Evolutionary conservation across 2,113 vertebrate species (phyloP), one percentile per base, ranked within the genome.

Genomic region (Epinephelus moara): DNA sequence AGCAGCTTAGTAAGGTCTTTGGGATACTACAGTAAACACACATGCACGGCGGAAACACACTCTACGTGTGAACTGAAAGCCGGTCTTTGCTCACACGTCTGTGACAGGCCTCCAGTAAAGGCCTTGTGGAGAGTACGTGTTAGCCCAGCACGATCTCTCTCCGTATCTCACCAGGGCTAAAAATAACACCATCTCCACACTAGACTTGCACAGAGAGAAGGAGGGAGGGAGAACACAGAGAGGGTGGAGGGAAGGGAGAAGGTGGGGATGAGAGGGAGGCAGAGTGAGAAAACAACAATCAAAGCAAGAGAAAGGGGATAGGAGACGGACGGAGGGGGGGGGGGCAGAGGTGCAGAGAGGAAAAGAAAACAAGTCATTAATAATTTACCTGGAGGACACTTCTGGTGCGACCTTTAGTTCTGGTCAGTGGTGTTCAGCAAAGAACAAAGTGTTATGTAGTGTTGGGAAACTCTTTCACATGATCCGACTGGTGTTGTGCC

Each of bases 361-460:
- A 77, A 80, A 85, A 74, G 69, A 89, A 82, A 88, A 80, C 78
- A 88, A 84, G 69, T 67, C 86, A 89, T 94, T 87, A 92, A 94
- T 93, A 84, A 93, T 94, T 94, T 76, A 94, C 88, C 78, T 82
- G 37, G 57, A 76, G 85, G 84, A 88, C 81, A 78, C 76, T 82
- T 94, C 21, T 19, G 63, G 71, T 79, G 77, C 75, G 73, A 92
- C 91, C 93, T 92, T 92, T 90, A 75, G 55, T 42, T 91, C 75
- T 77, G 91, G 84, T 85, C 85, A 88, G 63, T 21, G 52, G 49
- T 71, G 81, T 64, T 85, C 63, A 80, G 77, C 66, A 66, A 13
- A 64, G 64, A 75, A 70, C 75, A 56, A 56, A 78, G 49, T 71
- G 82, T 82, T 63, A 14, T 21, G 1, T 56, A 25, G 63, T 79